Evolutionary conservation across 1,140 invertebrate genomes (phyloP), one percentile per base, ranked within the genome.

Genomic region (Phocides pigmalion): DNA sequence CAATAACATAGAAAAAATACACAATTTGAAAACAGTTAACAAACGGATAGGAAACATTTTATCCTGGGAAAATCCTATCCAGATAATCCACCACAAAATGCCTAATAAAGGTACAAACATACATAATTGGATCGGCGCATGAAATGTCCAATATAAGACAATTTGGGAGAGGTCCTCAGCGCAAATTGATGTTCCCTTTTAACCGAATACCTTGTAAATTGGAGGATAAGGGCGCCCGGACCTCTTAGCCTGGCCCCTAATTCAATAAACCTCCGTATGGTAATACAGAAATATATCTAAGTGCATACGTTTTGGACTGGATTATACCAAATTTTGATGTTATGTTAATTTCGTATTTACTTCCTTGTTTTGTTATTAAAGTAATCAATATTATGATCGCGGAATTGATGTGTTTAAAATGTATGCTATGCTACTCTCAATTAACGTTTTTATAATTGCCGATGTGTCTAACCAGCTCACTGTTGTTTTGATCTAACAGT

Each of bases 181-280:
- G 39, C 62, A 70, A 77, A 77, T 77, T 80, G 74, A 69, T 72
- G 66, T 53, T 63, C 72, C 72, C 66, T 67, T 73, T 70, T 66
- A 70, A 67, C 58, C 62, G 70, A 59, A 72, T 72, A 67, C 56
- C 66, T 73, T 62, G 59, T 64, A 72, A 78, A 72, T 78, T 78
- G 71, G 66, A 62, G 65, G 51, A 62, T 62, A 66, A 66, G 51
- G 66, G 53, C 8, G 14, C 49, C 12, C 59, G 41, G 37, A 47
- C 12, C 62, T 19, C 50, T 64, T 25, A 35, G 51, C 22, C 17
- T 0, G 32, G 44, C 44, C 68, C 69, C 59, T 68, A 58, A 70
- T 72, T 72, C 68, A 44, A 59, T 72, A 51, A 28, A 56, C 19
- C 39, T 15, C 16, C 39, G 39, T 56, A 44, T 28, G 53, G 32